Evolutionary conservation across 2,797 vertebrate genomes (phyloP).

Genomic region (Liasis olivaceus): DNA sequence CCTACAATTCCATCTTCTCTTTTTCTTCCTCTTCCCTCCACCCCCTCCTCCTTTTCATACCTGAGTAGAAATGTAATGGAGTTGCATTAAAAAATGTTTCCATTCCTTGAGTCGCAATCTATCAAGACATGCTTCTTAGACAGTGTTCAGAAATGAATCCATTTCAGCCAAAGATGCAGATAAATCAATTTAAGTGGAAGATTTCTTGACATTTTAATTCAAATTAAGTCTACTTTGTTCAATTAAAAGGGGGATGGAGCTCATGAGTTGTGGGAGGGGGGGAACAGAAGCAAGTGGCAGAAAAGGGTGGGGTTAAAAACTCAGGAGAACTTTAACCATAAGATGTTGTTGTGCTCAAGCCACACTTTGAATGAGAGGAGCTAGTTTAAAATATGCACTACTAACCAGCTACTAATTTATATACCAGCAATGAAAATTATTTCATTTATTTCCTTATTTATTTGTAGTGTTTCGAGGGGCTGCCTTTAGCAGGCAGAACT

Average conservation of each 20-base stretch:
- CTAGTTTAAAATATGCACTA: conserved; percentile 52
- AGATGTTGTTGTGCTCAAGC: conserved; percentile 52
- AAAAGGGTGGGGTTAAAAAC: neutral
- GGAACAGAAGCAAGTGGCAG: conserved; percentile 54
- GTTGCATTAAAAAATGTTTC: conserved; percentile 64
- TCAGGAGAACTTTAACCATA: conserved; percentile 56
- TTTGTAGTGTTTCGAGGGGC: neutral
- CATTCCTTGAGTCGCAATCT: conserved; percentile 62
- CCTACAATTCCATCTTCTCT: neutral
- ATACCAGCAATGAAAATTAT: conserved; percentile 47
- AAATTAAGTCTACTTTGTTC: conserved; percentile 78
- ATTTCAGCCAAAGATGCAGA: conserved; percentile 67
- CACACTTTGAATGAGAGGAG: conserved; percentile 55
- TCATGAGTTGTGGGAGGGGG: conserved; percentile 34
- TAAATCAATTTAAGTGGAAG: conserved; percentile 77
- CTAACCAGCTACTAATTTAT: conserved; percentile 65
- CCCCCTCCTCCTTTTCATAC: conserved; percentile 27
- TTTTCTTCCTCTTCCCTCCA: neutral
- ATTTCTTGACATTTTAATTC: conserved; percentile 78
- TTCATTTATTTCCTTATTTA: conserved; percentile 1
- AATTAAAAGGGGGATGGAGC: conserved; percentile 70
- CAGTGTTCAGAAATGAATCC: conserved; percentile 70
- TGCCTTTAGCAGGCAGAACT: conserved; percentile 13
- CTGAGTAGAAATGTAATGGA: conserved; percentile 59
- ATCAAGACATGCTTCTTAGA: conserved; percentile 68